These are phyloP conservation scores for Hephaestus fuliginosus DNA, from an alignment of 2,797 vertebrate species.

Conservation along the genomic window DNA sequence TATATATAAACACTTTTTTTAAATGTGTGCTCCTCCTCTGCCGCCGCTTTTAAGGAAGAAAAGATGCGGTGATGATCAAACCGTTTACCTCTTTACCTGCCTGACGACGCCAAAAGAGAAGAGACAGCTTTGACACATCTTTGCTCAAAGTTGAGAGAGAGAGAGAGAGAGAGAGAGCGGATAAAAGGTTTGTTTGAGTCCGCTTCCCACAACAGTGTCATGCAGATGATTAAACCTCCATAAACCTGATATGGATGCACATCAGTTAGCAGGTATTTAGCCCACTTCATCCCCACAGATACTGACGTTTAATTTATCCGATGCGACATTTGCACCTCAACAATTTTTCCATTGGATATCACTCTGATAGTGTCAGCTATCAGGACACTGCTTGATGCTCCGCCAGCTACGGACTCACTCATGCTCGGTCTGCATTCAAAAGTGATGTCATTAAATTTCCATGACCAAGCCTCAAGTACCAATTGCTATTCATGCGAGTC, in stretches of 20 bases:
- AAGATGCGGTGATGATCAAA: neutral
- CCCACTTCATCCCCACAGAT: constrained; percentile 1
- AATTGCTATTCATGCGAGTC: constrained; percentile 74
- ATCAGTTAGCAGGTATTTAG: constrained; percentile 2
- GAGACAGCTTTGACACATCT: too few species aligned
- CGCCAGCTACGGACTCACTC: constrained; percentile 44
- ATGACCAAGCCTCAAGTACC: constrained; percentile 64
- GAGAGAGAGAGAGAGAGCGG: too few species aligned
- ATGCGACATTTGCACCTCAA: constrained; percentile 1
- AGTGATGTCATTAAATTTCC: constrained; percentile 73
- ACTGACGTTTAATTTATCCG: neutral
- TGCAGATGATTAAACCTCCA: neutral
- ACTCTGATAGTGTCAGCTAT: constrained; percentile 10
- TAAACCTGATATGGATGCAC: neutral
- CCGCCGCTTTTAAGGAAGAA: constrained; percentile 16
- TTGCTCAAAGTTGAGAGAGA: too few species aligned
- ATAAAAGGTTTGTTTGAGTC: neutral
- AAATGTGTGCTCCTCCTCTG: neutral
- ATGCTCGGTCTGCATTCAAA: constrained; percentile 33
- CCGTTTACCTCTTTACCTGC: neutral
- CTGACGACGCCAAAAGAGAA: neutral
- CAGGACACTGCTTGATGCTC: constrained; percentile 39
- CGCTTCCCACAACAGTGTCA: too few species aligned
- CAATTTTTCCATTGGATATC: constrained; percentile 44
- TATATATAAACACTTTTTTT: neutral